Base-by-base conservation (phyloP, 2,113 vertebrate genomes). In the Erythrolamprus reginae region DNA sequence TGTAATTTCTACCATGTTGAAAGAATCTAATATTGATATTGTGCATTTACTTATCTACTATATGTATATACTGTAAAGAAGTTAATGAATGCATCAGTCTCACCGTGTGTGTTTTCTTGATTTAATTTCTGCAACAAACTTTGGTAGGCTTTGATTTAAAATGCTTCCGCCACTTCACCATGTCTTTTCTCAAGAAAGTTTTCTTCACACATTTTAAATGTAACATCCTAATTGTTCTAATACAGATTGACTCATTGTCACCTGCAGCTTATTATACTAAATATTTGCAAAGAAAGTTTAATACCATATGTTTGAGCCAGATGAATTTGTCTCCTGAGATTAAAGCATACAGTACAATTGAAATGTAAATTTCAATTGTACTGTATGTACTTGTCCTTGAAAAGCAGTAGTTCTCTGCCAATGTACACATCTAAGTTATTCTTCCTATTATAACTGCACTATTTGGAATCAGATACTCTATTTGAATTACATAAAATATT, bases 241-340 rank as follows among this genome's bases (percentile, higher is more conserved):
- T 58, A 89, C 2, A 89, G 33, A 48, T 45, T 84, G 28, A 19
- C 28, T 84, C 28, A 84, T 89, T 89, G n/a, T 82, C 42, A 89
- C 89, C 82, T 84, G 89, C 84, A 55, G 52, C 26, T 84, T 89
- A 84, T 83, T 89, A 24, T 89, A 82, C 45, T 58, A 26, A 55
- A 56, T 13, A 58, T 45, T 89, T 89, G 56, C 23, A 53, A 53
- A 82, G 52, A 89, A 89, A 84, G 53, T 53, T 89, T 89, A 89
- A 48, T 21, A 48, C 42, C 82, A 45, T 84, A 84, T 84, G 53
- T 58, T 89, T 89, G 52, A 58, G n/a, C 82, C 82, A 89, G 52
- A 84, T 89, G 42, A 84, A 84, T 26, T 89, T 56, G 2, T 45
- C 52, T 84, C 17, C 53, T 45, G 48, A 58, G 26, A 28, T 26